Evolutionary conservation across 2,113 vertebrate genomes (phyloP), one percentile per base, ranked within the genome.

Genomic region (Coreoperca whiteheadi): DNA sequence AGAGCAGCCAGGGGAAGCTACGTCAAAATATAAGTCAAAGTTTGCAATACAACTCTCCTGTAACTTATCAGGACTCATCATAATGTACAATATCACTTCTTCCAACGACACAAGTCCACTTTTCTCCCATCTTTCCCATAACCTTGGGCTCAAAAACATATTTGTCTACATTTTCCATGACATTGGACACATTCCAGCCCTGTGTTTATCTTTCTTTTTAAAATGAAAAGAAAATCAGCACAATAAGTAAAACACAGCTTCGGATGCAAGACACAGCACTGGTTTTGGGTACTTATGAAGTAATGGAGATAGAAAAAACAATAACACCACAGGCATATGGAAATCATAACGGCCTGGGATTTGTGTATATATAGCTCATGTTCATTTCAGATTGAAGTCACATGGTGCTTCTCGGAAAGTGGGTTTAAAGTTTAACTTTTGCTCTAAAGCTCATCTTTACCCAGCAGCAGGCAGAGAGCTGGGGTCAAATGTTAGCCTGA

Each of bases 241-340:
- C 60, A 89, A 87, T 83, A 81, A 76, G 77, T 66, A 91, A 87
- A 91, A 18, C 59, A 67, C 61, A 74, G 83, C 67, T 28, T 82
- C 4, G 28, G 79, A 89, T 90, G 54, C 50, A 61, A 86, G 84
- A 68, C 68, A 39, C 21, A 70, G 69, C 56, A n/a, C 65, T 69
- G 80, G 81, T 72, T 88, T 79, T 69, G 84, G 87, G 79, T 64
- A 83, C 81, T 86, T 84, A 84, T 89, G 86, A 90, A 90, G 91
- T 92, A 94, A 92, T 89, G 87, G 84, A 92, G 82, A 90, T 76
- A 82, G 86, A 87, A 91, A 92, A 94, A 94, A 92, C 91, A 92
- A 93, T 87, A 93, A 93, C 89, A 91, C 84, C 67, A 82, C 71
- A 89, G 74, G 71, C 95, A 95, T 94, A 94, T 96, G 95, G 95